Evolutionary conservation across 53 echinoderm and acorn worm genomes (phyloP).

Genomic region (Paracentrotus lividus): DNA sequence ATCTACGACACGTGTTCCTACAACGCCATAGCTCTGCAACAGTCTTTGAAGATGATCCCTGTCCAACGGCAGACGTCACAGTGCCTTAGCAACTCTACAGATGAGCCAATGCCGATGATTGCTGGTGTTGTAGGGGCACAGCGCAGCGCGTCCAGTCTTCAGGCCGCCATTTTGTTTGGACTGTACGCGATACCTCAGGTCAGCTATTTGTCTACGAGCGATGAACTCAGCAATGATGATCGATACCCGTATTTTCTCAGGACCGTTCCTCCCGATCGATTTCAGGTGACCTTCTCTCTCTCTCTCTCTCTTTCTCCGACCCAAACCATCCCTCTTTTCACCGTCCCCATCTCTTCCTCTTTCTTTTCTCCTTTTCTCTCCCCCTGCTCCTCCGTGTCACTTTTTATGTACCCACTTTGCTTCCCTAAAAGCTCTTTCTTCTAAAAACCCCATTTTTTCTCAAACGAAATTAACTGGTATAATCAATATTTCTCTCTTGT

Average conservation of each 20-base stretch:
- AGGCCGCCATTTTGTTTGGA: constrained; percentile 91
- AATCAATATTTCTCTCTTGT: too few species aligned
- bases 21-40: constrained; percentile 79
- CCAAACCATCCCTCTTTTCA: too few species aligned
- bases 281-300: constrained; percentile 69
- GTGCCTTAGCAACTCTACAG: constrained; percentile 44
- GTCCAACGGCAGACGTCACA: constrained; percentile 69
- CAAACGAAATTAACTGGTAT: too few species aligned
- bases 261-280: constrained; percentile 92
- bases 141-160: constrained; percentile 88
- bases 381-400: too few species aligned
- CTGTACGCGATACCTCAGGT: constrained; percentile 92
- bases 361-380: neutral
- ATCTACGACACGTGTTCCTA: constrained; percentile 95
- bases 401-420: too few species aligned
- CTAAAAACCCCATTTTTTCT: neutral
- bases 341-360: neutral
- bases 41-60: constrained; percentile 92
- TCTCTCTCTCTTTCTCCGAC: neutral
- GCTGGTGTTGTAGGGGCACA: constrained; percentile 92
- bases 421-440: neutral
- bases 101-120: constrained; percentile 60
- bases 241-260: constrained; percentile 92
- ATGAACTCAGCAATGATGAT: constrained; percentile 86
- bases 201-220: constrained; percentile 93